These are phyloP conservation scores for Musca domestica DNA, from an alignment of 1,140 invertebrate genomes.

Conservation along the genomic window DNA sequence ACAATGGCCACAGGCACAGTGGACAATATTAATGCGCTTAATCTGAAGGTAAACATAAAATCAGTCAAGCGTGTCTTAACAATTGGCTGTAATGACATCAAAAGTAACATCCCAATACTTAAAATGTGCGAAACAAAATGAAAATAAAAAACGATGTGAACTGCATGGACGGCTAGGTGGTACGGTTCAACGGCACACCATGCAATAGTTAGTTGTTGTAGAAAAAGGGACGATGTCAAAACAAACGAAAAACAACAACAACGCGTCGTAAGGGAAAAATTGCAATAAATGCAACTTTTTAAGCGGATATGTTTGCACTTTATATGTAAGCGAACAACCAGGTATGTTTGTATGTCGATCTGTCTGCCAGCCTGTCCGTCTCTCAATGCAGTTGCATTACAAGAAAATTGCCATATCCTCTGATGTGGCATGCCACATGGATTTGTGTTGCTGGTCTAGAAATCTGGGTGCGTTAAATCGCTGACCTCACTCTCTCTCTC, in stretches of 20 bases:
- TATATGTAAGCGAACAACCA: neutral
- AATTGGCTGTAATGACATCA: constrained; percentile 17
- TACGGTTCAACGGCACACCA: neutral
- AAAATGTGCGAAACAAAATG: too few relatives aligned
- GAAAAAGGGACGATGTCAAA: neutral
- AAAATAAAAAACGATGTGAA: too few relatives aligned
- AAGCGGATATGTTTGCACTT: constrained; percentile 11
- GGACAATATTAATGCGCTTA: constrained; percentile 16
- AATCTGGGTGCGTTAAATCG: too few relatives aligned
- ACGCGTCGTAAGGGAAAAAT: neutral
- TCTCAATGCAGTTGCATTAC: too few relatives aligned
- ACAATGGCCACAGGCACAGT: neutral
- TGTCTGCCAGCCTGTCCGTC: too few relatives aligned
- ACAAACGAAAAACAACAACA: neutral
- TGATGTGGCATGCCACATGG: too few relatives aligned
- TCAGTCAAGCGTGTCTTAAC: constrained; percentile 19
- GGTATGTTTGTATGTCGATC: neutral
- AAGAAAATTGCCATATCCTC: too few relatives aligned
- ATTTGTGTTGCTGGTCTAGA: too few relatives aligned
- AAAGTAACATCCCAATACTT: neutral
- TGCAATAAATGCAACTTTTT: constrained; percentile 20
- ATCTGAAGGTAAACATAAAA: constrained; percentile 21
- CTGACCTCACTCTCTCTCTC: too few relatives aligned
- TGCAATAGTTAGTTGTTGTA: too few relatives aligned
- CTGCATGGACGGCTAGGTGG: neutral